Evolutionary conservation across 2,888 invertebrate genomes (phyloP).

Genomic region (Neoaliturus tenellus): DNA sequence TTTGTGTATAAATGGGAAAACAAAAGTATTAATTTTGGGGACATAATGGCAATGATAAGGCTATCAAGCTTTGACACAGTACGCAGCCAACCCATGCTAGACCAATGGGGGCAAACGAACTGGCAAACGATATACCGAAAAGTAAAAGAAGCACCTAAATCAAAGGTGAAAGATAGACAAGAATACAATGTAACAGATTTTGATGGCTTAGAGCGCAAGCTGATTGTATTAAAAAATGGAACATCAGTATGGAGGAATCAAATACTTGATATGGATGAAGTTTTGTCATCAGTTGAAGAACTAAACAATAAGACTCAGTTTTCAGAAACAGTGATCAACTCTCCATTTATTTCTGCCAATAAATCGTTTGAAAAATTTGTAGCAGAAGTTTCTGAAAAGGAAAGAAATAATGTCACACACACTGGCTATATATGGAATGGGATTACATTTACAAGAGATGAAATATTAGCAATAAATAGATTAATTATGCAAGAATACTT

Average conservation of each 20-base stretch:
- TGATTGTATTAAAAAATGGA: neutral
- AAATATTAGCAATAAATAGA: neutral
- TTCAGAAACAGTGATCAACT: neutral
- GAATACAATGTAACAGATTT: neutral
- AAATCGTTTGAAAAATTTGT: neutral
- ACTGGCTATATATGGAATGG: neutral
- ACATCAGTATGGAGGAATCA: neutral
- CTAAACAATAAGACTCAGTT: neutral
- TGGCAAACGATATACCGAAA: neutral
- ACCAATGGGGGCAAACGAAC: neutral
- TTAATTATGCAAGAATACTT: neutral
- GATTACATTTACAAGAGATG: neutral
- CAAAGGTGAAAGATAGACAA: neutral
- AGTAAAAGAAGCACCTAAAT: neutral
- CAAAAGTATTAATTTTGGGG: neutral
- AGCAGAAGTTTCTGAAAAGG: neutral
- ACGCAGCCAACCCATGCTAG: neutral
- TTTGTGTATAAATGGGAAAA: neutral
- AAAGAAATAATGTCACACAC: neutral
- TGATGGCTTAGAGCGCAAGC: neutral
- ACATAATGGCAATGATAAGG: constrained; percentile 1
- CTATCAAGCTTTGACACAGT: neutral
- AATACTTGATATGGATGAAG: neutral
- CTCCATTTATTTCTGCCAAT: neutral
- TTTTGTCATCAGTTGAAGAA: neutral